Conservation (phyloP, 1,140 invertebrate species). For the Eumaeus atala region DNA sequence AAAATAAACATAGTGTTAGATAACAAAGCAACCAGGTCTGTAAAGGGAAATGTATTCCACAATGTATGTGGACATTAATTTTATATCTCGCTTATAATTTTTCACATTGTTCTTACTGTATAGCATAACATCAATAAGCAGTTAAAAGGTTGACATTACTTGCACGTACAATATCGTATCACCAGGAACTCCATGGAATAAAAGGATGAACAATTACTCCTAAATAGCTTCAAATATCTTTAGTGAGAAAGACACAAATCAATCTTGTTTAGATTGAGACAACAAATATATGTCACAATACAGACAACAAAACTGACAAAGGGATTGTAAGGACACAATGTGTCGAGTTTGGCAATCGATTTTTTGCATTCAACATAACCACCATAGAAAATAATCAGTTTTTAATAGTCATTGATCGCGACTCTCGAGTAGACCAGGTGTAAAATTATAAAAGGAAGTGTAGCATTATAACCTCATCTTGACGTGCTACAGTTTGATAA, state of each 20-base stretch:
- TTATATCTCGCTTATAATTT: too few species aligned
- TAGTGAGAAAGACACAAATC: constrained; percentile 36
- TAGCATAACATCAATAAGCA: too few species aligned
- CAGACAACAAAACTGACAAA: constrained; percentile 30
- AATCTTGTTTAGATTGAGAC: constrained; percentile 51
- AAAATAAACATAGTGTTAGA: too few species aligned
- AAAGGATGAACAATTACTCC: constrained; percentile 18
- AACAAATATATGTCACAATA: constrained; percentile 45
- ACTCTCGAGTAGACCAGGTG: constrained; percentile 8
- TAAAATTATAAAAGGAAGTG: neutral
- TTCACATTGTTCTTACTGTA: too few species aligned
- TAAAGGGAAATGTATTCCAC: too few species aligned
- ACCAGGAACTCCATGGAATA: constrained; percentile 4
- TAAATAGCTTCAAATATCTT: constrained; percentile 27
- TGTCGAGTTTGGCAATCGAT: constrained; percentile 26
- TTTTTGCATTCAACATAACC: constrained; percentile 23
- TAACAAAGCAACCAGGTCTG: too few species aligned
- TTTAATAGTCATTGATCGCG: constrained; percentile 12
- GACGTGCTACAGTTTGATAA: too few species aligned
- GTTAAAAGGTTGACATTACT: too few species aligned
- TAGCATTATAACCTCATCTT: neutral
- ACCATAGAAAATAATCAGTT: constrained; percentile 24
- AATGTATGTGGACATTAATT: too few species aligned
- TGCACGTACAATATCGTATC: too few species aligned
- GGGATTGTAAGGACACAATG: constrained; percentile 20